Conservation (phyloP, 2,888 invertebrate species). For the Kryphioiulus occultus region DNA sequence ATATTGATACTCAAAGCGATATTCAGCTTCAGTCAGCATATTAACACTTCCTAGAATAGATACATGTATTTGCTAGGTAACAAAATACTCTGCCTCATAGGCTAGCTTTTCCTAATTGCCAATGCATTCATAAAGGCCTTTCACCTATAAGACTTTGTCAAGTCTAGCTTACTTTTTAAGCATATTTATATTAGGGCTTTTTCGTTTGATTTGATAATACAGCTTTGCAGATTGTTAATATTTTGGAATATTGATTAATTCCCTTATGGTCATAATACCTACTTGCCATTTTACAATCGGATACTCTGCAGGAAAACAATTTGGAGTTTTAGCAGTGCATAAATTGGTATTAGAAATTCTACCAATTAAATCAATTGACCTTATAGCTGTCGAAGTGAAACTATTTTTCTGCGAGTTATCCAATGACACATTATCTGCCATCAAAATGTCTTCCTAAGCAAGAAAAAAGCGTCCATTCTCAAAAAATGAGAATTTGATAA, state of each 20-base stretch:
- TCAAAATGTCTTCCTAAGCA: not conserved
- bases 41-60: slow-evolving; percentile 27
- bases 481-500: not conserved
- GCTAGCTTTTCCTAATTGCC: slow-evolving; percentile 18
- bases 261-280: not conserved
- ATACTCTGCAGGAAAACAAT: not conserved
- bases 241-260: not conserved
- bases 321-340: not conserved
- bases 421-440: not conserved
- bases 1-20: slow-evolving; percentile 54
- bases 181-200: not conserved
- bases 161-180: not conserved
- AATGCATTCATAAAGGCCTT: not conserved
- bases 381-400: not conserved
- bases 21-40: slow-evolving; percentile 54
- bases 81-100: slow-evolving; percentile 2
- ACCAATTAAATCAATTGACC: not conserved
- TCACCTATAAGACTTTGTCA: not conserved
- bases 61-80: slow-evolving; percentile 38
- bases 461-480: not conserved
- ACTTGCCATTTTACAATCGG: not conserved
- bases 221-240: not conserved
- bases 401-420: not conserved
- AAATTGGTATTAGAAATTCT: too few species aligned
- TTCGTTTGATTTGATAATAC: not conserved